These are phyloP conservation scores for Riptortus pedestris DNA, from an alignment of 1,140 invertebrate species.

Conservation along the genomic window DNA sequence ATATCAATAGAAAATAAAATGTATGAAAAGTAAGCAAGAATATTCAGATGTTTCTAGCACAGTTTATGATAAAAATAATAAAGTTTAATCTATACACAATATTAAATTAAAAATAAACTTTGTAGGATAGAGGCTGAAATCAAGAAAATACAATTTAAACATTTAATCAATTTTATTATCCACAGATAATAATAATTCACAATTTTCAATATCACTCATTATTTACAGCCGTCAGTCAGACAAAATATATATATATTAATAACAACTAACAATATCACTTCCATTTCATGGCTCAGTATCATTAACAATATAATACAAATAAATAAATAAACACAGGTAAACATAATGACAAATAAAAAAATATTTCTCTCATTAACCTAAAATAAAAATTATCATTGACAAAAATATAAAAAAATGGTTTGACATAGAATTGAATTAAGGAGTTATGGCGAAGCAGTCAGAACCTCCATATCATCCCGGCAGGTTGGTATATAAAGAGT, in stretches of 20 bases:
- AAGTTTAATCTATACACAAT: too few species aligned
- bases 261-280: not conserved
- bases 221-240: not conserved
- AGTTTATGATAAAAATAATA: too few species aligned
- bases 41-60: too few species aligned
- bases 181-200: too few species aligned
- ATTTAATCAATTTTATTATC: too few species aligned
- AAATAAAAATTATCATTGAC: not conserved
- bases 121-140: too few species aligned
- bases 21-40: too few species aligned
- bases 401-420: not conserved
- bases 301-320: not conserved
- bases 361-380: not conserved
- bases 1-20: too few species aligned
- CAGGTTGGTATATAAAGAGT: constrained; percentile 53
- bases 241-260: not conserved
- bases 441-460: constrained; percentile 29
- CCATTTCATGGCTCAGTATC: not conserved
- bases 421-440: not conserved
- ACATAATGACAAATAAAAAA: not conserved
- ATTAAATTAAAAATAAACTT: too few species aligned
- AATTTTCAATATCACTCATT: not conserved
- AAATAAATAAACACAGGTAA: not conserved
- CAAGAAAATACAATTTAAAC: too few species aligned
- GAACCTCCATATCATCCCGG: constrained; percentile 47